A percentile compares a stretch with the other conserved stretches of the same genome.
phyloP scores from a whole-genome alignment of 2,797 vertebrate species.

The Sebastes alutus region DNA sequence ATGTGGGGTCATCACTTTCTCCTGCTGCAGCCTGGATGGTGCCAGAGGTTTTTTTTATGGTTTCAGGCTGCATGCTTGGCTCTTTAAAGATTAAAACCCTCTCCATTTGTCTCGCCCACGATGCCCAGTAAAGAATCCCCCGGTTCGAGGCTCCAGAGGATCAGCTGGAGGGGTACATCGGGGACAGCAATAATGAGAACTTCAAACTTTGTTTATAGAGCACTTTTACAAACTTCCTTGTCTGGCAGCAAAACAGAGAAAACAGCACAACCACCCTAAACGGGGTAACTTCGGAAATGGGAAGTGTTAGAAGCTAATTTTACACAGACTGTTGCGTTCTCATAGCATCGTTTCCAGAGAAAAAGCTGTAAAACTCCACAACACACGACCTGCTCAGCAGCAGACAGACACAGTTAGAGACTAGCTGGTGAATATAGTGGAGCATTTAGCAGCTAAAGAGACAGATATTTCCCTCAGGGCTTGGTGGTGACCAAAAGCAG shows the following conservation, averaged over 20 bases:
- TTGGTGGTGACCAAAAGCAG: no score
- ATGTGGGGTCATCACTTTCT: slow-evolving; percentile 6
- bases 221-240: not conserved
- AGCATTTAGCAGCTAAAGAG: no score
- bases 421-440: no score
- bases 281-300: not conserved
- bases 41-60: not conserved
- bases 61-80: slow-evolving; percentile 23
- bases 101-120: not conserved
- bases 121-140: not conserved
- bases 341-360: no score
- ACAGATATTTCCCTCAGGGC: no score
- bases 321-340: not conserved
- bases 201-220: not conserved
- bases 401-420: no score
- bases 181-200: not conserved
- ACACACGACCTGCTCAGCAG: no score
- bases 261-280: not conserved
- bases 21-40: not conserved
- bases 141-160: not conserved
- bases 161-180: not conserved
- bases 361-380: no score
- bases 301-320: not conserved
- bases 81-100: slow-evolving; percentile 38
- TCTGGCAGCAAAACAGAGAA: not conserved